Base-by-base conservation (phyloP, 2,888 invertebrate species). In the Polia nebulosa region DNA sequence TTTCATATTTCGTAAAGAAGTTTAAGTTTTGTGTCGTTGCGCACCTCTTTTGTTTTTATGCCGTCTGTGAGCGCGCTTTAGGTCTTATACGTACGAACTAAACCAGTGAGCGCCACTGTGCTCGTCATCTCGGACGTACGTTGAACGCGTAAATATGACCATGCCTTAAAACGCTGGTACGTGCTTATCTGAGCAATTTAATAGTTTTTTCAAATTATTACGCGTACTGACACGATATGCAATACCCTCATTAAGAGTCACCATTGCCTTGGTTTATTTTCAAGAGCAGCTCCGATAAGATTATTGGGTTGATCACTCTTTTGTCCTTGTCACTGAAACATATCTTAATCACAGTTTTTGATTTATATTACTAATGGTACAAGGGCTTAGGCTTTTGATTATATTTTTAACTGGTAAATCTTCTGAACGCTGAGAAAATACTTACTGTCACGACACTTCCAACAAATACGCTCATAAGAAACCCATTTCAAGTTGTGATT, bases 241-340 rank as follows among this genome's bases (percentile, higher is more conserved):
- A 51, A 45, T 20, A 36, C 17, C 22, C 34, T 49, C 62, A 72
- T 55, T 71, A 76, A 3, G 17, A 36, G 13, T 11, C 13, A n/a
- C 32, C 72, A 52, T 78, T 78, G 52, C 29, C 51, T 61, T 72
- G 34, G 63, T 65, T 72, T 17, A 59, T 51, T 77, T 53, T 56
- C n/a, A 27, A 57, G 34, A 34, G 8, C 34, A 25, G 8, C 20
- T 8, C 32, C 32, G 39, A 60, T 47, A 56, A 15, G 22, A 4
- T 15, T 7, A 17, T 34, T 17, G 2, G 13, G n/a, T 22, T 57
- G 3, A 32, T 17, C 25, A 67, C 6, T 66, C 11, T 25, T 32
- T 66, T 51, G 39, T 6, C 39, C 17, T 39, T 17, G 6, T 39
- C 15, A 15, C 4, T 13, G 1, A 36, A 36, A 4, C 15, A 0